Base-by-base conservation (phyloP, 1,140 invertebrate genomes). In the Nylanderia fulva region DNA sequence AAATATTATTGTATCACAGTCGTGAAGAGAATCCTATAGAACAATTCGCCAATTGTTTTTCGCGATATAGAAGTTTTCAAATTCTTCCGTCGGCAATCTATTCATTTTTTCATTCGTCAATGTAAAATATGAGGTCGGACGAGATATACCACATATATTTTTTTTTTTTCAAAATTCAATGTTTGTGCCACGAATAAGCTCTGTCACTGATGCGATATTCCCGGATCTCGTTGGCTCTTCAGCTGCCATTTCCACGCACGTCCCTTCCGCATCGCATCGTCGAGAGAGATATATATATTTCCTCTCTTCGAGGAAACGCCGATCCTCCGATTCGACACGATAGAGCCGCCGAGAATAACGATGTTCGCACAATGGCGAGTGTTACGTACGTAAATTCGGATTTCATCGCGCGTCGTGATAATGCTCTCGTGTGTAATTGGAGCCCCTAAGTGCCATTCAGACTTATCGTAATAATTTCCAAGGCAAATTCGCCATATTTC, bases 381-480 rank as follows among this genome's bases (percentile, higher is more conserved):
- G 45, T 21, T 52, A 58, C 24, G 60, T 56, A 24, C 39, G n/a
- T n/a, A n/a, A 63, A 33, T 29, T 29, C 42, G 42, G 61, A 72
- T 71, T 58, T 60, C 21, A 21, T 82, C 52, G 52, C 74, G 21
- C 45, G 36, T 36, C 21, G 29, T 61, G 68, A 86, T 86, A 86
- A 86, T 64, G 58, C 77, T 64, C 48, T 64, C 48, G 68, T 56
- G 58, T 56, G 48, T 84, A 86, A 86, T 86, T 86, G 85, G 52
- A 58, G n/a, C 9, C 36, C 61, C 48, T 86, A 74, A 86, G 85
- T 86, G 79, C 58, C 85, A 86, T 61, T 86, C 79, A 84, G 85
- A 84, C 85, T 84, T 84, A 84, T 86, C 85, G 85, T 58, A 74
- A 86, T 86, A 84, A 86, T 86, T 86, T 86, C 79, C 85, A 63